Conservation (phyloP, 2,797 vertebrate genomes). For the Sebastes reedi region DNA sequence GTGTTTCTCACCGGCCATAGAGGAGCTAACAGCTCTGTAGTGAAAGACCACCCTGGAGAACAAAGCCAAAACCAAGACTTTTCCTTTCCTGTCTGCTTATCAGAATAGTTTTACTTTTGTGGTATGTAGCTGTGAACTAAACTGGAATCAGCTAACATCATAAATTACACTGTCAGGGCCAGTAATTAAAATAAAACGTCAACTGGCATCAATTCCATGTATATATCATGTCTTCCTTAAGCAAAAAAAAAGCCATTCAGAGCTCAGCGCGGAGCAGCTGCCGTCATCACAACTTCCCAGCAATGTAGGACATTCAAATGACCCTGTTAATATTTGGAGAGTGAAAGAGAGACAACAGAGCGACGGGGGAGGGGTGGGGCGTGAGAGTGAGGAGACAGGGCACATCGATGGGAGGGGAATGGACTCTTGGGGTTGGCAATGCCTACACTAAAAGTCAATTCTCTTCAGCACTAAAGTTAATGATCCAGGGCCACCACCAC, state of each 20-base stretch:
- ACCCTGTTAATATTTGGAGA: slow-evolving; percentile 65
- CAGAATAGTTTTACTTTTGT: slow-evolving; percentile 2
- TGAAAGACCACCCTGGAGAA: slow-evolving; percentile 32
- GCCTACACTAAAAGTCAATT: slow-evolving; percentile 45
- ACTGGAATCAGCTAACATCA: slow-evolving; percentile 1
- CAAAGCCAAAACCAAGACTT: slow-evolving; percentile 5
- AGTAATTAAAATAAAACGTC: slow-evolving; percentile 8
- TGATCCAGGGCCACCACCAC: slow-evolving; percentile 53
- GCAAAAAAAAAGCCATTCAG: neutral
- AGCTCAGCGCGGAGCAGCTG: slow-evolving; percentile 25
- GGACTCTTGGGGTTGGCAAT: slow-evolving; percentile 10
- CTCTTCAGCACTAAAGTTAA: slow-evolving; percentile 76
- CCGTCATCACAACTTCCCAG: slow-evolving; percentile 59
- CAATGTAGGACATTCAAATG: slow-evolving; percentile 62
- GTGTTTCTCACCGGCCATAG: slow-evolving; percentile 2
- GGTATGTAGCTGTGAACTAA: neutral
- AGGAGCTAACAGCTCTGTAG: slow-evolving; percentile 14
- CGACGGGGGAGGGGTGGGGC: neutral
- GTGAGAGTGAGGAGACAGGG: slow-evolving; percentile 17
- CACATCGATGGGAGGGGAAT: slow-evolving; percentile 8
- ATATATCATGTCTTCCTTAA: neutral
- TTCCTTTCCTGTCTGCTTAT: neutral
- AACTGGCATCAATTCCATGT: slow-evolving; percentile 1
- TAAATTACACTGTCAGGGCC: neutral
- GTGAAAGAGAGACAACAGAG: slow-evolving; percentile 48